phyloP scores from a whole-genome alignment of 2,888 invertebrate species.

The Troides aeacus region DNA sequence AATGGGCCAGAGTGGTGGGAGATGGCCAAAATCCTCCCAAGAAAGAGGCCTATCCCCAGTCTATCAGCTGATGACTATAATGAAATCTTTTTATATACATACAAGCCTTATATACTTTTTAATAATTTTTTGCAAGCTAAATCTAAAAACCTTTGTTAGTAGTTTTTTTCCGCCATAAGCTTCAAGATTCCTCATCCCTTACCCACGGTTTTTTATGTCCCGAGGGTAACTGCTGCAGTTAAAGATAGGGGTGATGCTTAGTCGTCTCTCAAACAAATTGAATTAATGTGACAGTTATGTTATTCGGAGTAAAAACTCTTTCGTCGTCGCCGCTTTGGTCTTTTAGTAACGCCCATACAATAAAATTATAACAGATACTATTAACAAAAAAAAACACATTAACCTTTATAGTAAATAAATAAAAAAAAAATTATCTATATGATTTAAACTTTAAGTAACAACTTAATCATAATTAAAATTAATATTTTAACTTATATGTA shows the following conservation, averaged over 20 bases:
- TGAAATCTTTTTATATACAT: too few species aligned
- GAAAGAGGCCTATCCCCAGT: too few species aligned
- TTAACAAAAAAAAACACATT: conserved; percentile 12
- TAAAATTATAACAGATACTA: conserved; percentile 45
- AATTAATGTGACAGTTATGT: conserved; percentile 65
- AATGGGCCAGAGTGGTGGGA: too few species aligned
- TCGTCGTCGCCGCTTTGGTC: conserved; percentile 42
- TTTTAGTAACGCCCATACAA: conserved; percentile 59
- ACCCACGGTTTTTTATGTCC: conserved; percentile 66
- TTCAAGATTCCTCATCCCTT: conserved; percentile 39
- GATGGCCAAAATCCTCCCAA: too few species aligned
- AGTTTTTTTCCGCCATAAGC: conserved; percentile 21
- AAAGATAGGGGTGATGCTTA: conserved; percentile 61
- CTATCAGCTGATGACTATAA: too few species aligned
- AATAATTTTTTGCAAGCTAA: conserved; percentile 5
- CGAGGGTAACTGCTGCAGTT: conserved; percentile 49
- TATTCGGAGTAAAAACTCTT: conserved; percentile 49
- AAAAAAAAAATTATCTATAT: conserved; percentile 19
- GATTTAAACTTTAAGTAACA: not conserved
- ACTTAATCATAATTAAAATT: not conserved
- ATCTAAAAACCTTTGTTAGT: conserved; percentile 17
- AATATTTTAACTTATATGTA: not conserved
- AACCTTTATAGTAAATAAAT: too few species aligned
- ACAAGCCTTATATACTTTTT: not conserved
- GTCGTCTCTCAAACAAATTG: conserved; percentile 42